A percentile compares a stretch with the other conserved stretches of the same genome.
Conservation (phyloP, 1,140 invertebrate species). For the Pachypsylla venusta region DNA sequence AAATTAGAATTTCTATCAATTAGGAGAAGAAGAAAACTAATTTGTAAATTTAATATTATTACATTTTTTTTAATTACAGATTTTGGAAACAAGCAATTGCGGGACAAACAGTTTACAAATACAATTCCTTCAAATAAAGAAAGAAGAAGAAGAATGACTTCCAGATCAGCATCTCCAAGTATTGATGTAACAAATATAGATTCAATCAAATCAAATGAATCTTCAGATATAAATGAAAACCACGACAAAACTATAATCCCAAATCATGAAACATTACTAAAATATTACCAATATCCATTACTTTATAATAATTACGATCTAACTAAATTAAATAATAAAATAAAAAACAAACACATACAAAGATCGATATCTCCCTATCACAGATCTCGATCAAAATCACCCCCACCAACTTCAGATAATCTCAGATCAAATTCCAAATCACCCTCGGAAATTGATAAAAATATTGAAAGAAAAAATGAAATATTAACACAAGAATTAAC, state of each 20-base stretch:
- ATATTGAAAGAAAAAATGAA: neutral
- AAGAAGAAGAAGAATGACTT: conserved; percentile 2
- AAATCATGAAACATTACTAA: neutral
- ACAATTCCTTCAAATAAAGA: no score
- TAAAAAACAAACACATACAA: neutral
- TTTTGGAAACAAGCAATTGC: no score
- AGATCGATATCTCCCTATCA: neutral
- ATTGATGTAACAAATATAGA: neutral
- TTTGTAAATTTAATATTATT: no score
- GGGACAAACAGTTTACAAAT: no score
- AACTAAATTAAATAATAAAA: neutral
- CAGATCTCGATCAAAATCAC: neutral
- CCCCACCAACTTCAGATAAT: no score
- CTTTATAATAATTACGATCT: neutral
- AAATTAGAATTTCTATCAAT: no score
- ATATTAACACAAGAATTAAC: neutral
- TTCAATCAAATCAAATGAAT: neutral
- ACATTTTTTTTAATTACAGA: no score
- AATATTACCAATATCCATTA: neutral
- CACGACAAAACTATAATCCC: neutral
- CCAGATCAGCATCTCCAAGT: neutral
- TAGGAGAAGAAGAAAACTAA: no score
- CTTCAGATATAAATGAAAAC: conserved; percentile 1
- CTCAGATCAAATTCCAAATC: no score
- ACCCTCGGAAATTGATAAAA: conserved; percentile 4